These are phyloP conservation scores for Pseudorhiza aurosa DNA, from an alignment of 30 jellyfish, hydroid and myxozoan genomes.

Conservation along the genomic window DNA sequence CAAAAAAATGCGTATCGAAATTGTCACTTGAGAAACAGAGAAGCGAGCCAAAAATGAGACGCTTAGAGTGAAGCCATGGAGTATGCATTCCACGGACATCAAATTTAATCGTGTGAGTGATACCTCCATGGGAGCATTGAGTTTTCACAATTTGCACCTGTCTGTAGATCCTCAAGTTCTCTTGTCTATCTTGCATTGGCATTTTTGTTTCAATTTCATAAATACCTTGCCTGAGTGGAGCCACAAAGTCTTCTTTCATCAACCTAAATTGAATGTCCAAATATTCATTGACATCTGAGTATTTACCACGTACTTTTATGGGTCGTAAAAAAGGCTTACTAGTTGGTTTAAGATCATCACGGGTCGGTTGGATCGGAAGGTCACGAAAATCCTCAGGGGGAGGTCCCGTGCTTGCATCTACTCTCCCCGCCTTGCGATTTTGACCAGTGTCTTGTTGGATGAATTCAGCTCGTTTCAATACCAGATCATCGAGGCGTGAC, in stretches of 20 bases:
- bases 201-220: background rate
- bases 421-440: background rate
- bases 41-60: slow-evolving; percentile 70
- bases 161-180: slow-evolving; percentile 24
- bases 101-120: slow-evolving; percentile 44
- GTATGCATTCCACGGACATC: slow-evolving; percentile 11
- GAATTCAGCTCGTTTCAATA: background rate
- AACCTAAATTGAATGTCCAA: slow-evolving; percentile 73
- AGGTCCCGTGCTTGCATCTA: background rate
- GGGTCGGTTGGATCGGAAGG: slow-evolving; percentile 49
- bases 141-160: slow-evolving; percentile 41
- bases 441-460: background rate
- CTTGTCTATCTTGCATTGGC: slow-evolving; percentile 27
- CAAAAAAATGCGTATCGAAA: slow-evolving; percentile 59
- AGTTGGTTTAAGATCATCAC: slow-evolving; percentile 29
- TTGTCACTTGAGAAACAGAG: slow-evolving; percentile 67
- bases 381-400: slow-evolving; percentile 76
- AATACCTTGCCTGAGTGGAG: slow-evolving; percentile 74
- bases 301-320: slow-evolving; percentile 54
- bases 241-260: slow-evolving; percentile 72
- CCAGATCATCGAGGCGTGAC: background rate
- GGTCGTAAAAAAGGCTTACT: slow-evolving; percentile 60
- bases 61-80: slow-evolving; percentile 64
- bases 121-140: slow-evolving; percentile 44
- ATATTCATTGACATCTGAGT: slow-evolving; percentile 59